Evolutionary conservation across 1,140 invertebrate species (phyloP), one percentile per base, ranked within the genome.

Genomic region (Pseudomyrmex cubaensis): DNA sequence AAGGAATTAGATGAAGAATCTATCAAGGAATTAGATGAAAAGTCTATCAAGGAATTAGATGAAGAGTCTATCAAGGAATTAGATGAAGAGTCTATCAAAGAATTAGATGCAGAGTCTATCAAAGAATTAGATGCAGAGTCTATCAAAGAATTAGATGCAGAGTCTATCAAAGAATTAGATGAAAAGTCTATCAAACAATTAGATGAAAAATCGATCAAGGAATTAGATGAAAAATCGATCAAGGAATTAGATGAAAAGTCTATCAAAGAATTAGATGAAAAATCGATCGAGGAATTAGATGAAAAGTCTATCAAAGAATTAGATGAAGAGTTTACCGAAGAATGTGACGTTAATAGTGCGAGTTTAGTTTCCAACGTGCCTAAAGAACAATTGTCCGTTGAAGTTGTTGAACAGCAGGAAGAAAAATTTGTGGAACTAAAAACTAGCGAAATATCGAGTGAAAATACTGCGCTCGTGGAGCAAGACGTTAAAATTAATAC

Each of bases 61-160:
- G 1, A 13, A 10, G 50, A 52, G 13, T 10, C 50, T 52, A 7
- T 63, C 10, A 15, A 84, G 82, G 44, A 67, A 90, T 20, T 10
- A 35, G 12, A 62, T 50, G 83, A 80, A n/a, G 22, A 5, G 3
- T 3, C n/a, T 15, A 22, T 57, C 5, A 48, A 25, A 2, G 67
- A 76, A 22, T 17, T 52, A 13, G 13, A 52, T 12, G 12, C 1
- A 12, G 0, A 52, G 0, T 10, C 50, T 1, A 8, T 63, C 12
- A 13, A 84, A 78, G 44, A 67, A 90, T 20, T 10, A 44, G 12
- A 56, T 35, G 83, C 69, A n/a, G 22, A 5, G 8, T 3, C n/a
- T 15, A 17, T 57, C 9, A 48, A 25, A 5, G 67, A 76, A 22
- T 17, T 15, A 12, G 69, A 85, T 17, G 15, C 0, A 35, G 7